Evolutionary conservation across 2,113 vertebrate genomes (phyloP), one percentile per base, ranked within the genome.

Genomic region (Lagopus leucura): DNA sequence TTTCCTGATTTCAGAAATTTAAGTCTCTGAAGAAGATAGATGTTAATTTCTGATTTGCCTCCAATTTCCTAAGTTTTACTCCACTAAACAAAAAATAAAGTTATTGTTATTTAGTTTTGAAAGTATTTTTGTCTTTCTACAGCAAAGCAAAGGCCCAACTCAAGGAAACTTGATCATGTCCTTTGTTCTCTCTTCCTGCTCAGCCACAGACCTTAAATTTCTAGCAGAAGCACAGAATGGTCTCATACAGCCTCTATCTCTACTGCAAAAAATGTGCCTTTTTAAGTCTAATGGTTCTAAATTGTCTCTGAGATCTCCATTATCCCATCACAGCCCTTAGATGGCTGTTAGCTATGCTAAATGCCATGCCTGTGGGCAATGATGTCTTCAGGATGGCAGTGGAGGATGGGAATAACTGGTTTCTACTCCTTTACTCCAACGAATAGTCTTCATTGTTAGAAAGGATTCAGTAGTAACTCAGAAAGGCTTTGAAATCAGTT

Each of bases 1-100:
- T 90, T 69, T 79, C 54, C 43, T 84, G 22, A 13, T 60, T 65
- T 76, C 11, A 88, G 66, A 82, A 81, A 84, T 5, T 58, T 28
- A 66, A 84, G 24, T 15, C 73, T 79, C 50, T 73, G 50, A 89
- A 94, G 34, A 78, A 76, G 48, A 65, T 45, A 85, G 84, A 54
- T 89, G 48, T 43, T 87, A 21, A 67, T 66, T 91, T 67, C 45
- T 63, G 11, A 45, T 93, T 93, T 92, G 86, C 71, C 81, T 86
- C 54, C 75, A 52, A 66, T 43, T n/a, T 89, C 13, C 71, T 66
- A 66, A 66, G 93, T 94, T 95, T 89, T 67, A 66, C 74, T 84
- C 2, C 4, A 84, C 43, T 91, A 48, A 90, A n/a, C 77, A 87
- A 93, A 82, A 34, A 94, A 24, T 48, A 95, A 92, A 45, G 64